These are phyloP conservation scores for Dorcus parallelipipedus DNA, from an alignment of 2,888 invertebrate species.

Conservation along the genomic window DNA sequence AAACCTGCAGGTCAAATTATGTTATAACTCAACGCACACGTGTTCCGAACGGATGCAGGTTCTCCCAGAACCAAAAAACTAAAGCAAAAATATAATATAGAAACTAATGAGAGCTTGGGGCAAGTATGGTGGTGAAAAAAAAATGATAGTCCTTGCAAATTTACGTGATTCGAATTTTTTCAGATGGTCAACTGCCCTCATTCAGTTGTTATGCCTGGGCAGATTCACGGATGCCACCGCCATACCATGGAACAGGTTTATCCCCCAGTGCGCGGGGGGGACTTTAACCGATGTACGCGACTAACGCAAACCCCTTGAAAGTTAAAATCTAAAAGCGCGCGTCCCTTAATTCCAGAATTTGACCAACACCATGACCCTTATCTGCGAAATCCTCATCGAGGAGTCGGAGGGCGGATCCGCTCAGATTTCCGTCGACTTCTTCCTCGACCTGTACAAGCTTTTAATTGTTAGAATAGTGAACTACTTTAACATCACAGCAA, in stretches of 20 bases:
- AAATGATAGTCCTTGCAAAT: too few relatives aligned
- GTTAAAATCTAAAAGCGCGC: background rate
- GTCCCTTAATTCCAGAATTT: slow-evolving; percentile 53
- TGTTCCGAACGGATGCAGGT: too few relatives aligned
- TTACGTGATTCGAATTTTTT: slow-evolving; percentile 3
- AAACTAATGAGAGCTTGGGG: too few relatives aligned
- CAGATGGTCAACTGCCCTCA: slow-evolving; percentile 75
- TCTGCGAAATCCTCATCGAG: slow-evolving; percentile 78
- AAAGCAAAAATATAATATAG: too few relatives aligned
- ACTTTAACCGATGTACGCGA: slow-evolving; percentile 59
- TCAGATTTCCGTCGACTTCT: slow-evolving; percentile 64
- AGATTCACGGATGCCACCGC: slow-evolving; percentile 60
- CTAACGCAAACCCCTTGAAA: background rate
- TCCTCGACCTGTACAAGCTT: slow-evolving; percentile 58
- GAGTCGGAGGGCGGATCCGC: slow-evolving; percentile 83
- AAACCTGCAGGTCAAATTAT: too few relatives aligned
- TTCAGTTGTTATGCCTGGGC: slow-evolving; percentile 67
- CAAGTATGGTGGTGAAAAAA: too few relatives aligned
- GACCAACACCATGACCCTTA: slow-evolving; percentile 72
- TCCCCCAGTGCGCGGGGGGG: slow-evolving; percentile 71
- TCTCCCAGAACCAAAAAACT: too few relatives aligned
- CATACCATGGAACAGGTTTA: slow-evolving; percentile 70
- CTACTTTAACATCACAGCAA: too few relatives aligned
- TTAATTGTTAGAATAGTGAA: too few relatives aligned
- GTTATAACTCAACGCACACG: too few relatives aligned